Evolutionary conservation across 2,797 vertebrate species (phyloP).

Genomic region (Hyperoplus lanceolatus): DNA sequence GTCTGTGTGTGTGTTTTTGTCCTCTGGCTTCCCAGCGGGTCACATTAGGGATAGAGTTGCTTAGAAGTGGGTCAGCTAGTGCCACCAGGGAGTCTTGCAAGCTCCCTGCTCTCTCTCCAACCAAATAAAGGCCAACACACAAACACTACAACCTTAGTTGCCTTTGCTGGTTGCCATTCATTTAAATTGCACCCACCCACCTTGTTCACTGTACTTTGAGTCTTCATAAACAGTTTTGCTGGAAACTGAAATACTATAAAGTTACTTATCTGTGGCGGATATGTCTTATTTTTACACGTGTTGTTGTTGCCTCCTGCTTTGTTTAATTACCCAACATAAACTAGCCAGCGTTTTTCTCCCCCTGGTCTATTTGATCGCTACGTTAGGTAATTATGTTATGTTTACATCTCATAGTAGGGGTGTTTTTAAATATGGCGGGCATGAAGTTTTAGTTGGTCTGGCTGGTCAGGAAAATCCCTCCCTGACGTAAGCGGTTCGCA

Average conservation of each 20-base stretch:
- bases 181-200: conserved; percentile 35
- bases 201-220: conserved; percentile 63
- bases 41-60: conserved; percentile 81
- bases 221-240: conserved; percentile 43
- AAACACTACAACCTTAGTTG: conserved; percentile 35
- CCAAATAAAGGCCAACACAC: conserved; percentile 53
- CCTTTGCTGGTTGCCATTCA: conserved; percentile 33
- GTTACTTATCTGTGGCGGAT: conserved; percentile 3
- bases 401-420: too few relatives aligned
- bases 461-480: too few relatives aligned
- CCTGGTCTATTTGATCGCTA: too few relatives aligned
- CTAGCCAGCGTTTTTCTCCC: too few relatives aligned
- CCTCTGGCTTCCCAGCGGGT: conserved; percentile 68
- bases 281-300: too few relatives aligned
- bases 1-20: conserved; percentile 16
- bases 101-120: conserved; percentile 60
- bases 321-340: too few relatives aligned
- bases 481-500: too few relatives aligned
- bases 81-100: conserved; percentile 77
- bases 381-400: too few relatives aligned
- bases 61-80: conserved; percentile 80
- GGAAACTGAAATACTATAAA: conserved; percentile 24
- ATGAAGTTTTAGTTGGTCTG: too few relatives aligned
- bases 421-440: too few relatives aligned
- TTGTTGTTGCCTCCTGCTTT: too few relatives aligned